Percentiles rank a stretch among this genome's conserved stretches.
These are phyloP conservation scores for Sminthurinus aureus DNA, from an alignment of 2,888 invertebrate species.

Conservation along the genomic window DNA sequence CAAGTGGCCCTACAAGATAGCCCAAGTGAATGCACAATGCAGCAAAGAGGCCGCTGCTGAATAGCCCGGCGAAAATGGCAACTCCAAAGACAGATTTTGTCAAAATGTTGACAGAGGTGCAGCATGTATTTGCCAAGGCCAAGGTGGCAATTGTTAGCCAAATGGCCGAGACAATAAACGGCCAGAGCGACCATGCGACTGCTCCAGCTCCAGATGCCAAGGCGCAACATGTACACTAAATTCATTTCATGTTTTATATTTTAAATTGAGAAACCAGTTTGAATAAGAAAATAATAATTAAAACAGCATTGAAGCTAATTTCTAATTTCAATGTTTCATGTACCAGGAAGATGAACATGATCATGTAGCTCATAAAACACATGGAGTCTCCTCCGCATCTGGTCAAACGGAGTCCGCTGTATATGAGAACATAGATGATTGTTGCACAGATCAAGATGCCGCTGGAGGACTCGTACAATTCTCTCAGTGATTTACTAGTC, in stretches of 20 bases:
- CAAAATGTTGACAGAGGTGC: not conserved
- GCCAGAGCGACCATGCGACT: not conserved
- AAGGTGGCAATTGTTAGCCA: not conserved
- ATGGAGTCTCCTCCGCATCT: constrained; percentile 1
- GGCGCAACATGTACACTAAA: not conserved
- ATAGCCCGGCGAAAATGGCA: not conserved
- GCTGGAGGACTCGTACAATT: not conserved
- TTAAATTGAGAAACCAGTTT: no score
- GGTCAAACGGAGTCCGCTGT: not conserved
- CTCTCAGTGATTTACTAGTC: not conserved
- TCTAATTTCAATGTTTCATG: no score
- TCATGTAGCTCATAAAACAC: constrained; percentile 16
- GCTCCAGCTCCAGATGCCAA: not conserved
- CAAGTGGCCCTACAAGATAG: not conserved
- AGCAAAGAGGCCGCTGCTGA: not conserved
- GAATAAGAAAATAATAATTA: no score
- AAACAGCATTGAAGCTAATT: no score
- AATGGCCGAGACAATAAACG: not conserved
- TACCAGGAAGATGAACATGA: constrained; percentile 1
- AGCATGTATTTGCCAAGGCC: not conserved
- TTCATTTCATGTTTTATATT: not conserved
- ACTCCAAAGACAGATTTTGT: not conserved
- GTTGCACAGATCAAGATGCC: not conserved
- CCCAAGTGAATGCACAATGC: not conserved
- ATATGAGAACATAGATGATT: not conserved